Base-by-base conservation (phyloP, 2,113 vertebrate genomes). In the Tympanuchus pallidicinctus region DNA sequence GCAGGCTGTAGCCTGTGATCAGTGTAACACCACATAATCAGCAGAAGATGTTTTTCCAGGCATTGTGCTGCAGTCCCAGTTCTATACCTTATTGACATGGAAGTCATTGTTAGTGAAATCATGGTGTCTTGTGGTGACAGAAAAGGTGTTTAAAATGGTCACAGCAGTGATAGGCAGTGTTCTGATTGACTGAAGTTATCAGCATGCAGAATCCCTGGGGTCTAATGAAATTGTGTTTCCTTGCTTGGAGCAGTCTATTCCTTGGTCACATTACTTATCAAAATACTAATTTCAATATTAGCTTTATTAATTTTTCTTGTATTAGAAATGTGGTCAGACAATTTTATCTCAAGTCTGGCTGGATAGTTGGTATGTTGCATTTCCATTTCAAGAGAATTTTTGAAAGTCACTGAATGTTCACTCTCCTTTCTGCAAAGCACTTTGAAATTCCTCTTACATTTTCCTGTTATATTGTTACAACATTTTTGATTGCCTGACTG, bases 221-320 rank as follows among this genome's bases (percentile, higher is more conserved):
- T 77, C 17, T 64, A 85, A 91, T 64, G 65, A 77, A 85, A 81
- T 57, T 52, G 40, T 34, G 67, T 28, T 67, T 40, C 43, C 61
- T 63, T 52, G 75, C 71, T 85, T 88, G 32, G 54, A 88, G 80
- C 12, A 0, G 27, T 67, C 28, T 75, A 60, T 79, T 88, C 30
- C 30, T 91, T 77, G 57, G 45, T 34, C 59, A 81, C 64, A 32
- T 72, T 67, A 67, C 20, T 69, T 67, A 63, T 52, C 47, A 40
- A 82, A 73, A 77, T 42, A 77, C n/a, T 77, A 77, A 82, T 91
- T 91, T 91, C 81, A 67, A 32, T 73, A 85, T 81, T 45, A 64
- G n/a, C 32, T 89, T 89, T 57, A 67, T 86, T 81, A 82, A 34
- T 91, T 86, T 72, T 72, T 89, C 24, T 57, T 40, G 3, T 34